Base-by-base conservation (phyloP, 2,113 vertebrate genomes). In the Leuciscus idus region DNA sequence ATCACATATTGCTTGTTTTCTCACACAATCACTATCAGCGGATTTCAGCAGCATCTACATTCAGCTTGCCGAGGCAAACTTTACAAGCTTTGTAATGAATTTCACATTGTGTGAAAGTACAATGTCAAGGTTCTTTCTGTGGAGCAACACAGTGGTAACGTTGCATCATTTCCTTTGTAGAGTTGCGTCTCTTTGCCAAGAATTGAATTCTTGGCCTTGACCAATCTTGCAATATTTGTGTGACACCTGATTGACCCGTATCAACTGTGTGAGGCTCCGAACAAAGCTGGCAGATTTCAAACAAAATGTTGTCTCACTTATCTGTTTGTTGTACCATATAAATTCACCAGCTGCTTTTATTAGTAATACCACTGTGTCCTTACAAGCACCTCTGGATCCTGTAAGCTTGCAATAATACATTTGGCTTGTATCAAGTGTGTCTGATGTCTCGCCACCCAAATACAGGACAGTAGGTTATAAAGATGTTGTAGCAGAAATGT, bases 81-180 rank as follows among this genome's bases (percentile, higher is more conserved):
- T 82, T 70, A 70, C 64, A 55, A 70, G 62, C 46, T 70, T 70
- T 70, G 43, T 82, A 68, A 52, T 82, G 46, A 82, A 82, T 82
- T 82, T 82, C 81, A n/a, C 62, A 70, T 52, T 17, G 62, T 82
- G 62, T 52, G 43, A 68, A 55, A 68, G 21, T 78, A 78, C 75
- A 64, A 85, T 70, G 75, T 79, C 75, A 85, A 55, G 21, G 74
- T 68, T 79, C 64, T 85, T 85, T 79, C 52, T 68, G 30, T 19
- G 26, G 64, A 23, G 13, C 46, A 82, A 82, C 81, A 36, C 62
- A 23, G 26, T 57, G 76, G 52, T 43, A 43, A 30, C 15, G n/a
- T 85, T 85, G 84, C 84, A 85, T 85, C 76, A 85, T 68, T 72
- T 66, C 50, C 78, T 86, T 77, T 75, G 57, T 77, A 52, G 59